Percentiles rank a stretch among this genome's conserved stretches.
Conservation (phyloP, 2,888 invertebrate genomes). For the Dryococelus australis region DNA sequence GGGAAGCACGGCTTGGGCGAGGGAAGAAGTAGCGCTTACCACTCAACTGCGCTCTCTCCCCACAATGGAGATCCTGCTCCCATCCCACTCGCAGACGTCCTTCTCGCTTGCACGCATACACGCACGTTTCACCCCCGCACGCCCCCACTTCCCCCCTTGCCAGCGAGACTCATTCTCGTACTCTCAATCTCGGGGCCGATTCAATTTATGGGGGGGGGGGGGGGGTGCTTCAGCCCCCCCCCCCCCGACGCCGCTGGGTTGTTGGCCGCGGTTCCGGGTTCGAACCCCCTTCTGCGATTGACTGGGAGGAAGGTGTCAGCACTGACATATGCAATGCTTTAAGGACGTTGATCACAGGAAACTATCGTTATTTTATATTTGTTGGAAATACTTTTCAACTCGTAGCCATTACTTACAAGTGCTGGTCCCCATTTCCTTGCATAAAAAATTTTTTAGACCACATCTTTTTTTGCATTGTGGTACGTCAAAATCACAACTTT, state of each 20-base stretch:
- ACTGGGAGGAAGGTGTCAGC: neutral
- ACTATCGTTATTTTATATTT: no score
- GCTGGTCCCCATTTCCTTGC: no score
- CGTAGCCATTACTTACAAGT: no score
- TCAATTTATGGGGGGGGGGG: neutral
- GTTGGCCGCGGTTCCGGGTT: neutral
- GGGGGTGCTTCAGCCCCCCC: neutral
- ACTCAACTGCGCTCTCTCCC: conserved; percentile 7
- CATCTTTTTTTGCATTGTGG: no score
- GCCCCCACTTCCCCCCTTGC: neutral
- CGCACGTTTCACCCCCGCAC: neutral
- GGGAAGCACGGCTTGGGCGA: neutral
- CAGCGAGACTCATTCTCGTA: neutral
- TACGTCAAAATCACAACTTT: no score
- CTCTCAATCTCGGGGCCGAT: neutral
- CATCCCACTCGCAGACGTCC: neutral
- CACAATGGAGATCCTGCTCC: neutral
- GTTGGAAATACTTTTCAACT: no score
- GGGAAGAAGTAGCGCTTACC: conserved; percentile 13
- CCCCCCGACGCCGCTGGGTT: neutral
- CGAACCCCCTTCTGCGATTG: neutral
- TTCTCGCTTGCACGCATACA: neutral
- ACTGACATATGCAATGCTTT: neutral
- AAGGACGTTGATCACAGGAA: no score
- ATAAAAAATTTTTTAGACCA: no score